Evolutionary conservation across 2,888 invertebrate genomes (phyloP), one percentile per base, ranked within the genome.

Genomic region (Balanococcus diminutus): DNA sequence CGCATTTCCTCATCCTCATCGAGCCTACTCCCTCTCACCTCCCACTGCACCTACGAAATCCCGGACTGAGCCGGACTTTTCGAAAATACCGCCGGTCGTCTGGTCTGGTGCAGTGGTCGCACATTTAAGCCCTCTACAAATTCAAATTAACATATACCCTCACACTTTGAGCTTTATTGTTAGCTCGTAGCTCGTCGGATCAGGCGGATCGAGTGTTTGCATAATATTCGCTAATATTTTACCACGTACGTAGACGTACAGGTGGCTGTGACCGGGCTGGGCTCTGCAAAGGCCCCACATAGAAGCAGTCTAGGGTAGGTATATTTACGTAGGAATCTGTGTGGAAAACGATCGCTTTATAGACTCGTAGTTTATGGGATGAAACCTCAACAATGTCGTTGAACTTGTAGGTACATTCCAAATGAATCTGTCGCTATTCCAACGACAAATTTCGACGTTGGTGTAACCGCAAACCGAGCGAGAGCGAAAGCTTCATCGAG

Each of bases 181-280:
- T 28, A 28, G 67, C 67, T 28, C 67, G 22, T n/a, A n/a, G n/a
- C n/a, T n/a, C n/a, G n/a, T n/a, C n/a, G 56, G 19, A 6, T 56
- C 56, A 22, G 22, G 42, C 42, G 14, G 46, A n/a, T 46, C 22
- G 67, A 16, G 28, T 67, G 67, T 67, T 67, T 67, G 67, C 67
- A 67, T 67, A 67, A 67, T 67, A 67, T 67, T 67, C 67, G 67
- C 67, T 67, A 67, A 67, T 67, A 67, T 67, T 67, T 67, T 28
- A 67, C 67, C 28, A 28, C 16, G 14, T 11, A 46, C 1, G 9
- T 6, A 2, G 56, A 1, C 22, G 67, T 28, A 67, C 67, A 67
- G 67, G 67, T 67, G 67, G 28, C 67, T 28, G 8, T 19, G 25
- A 2, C 9, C 14, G 6, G 28, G 67, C 67, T 67, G 28, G 28